Evolutionary conservation across 1,140 invertebrate genomes (phyloP), one percentile per base, ranked within the genome.

Genomic region (Callitettix versicolor): DNA sequence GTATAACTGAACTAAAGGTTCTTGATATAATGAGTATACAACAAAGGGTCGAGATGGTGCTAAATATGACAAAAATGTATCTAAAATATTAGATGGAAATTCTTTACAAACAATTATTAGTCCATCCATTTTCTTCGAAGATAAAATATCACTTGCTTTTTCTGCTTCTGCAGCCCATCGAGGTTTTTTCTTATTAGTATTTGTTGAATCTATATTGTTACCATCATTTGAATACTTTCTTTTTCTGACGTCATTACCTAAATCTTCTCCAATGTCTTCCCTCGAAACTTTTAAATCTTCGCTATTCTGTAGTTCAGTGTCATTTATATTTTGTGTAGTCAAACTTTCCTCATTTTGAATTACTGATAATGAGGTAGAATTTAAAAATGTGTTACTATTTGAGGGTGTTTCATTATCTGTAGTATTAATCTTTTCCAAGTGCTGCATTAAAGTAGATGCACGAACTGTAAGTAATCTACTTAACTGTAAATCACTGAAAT

Each of bases 1-100:
- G 66, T 88, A 95, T 38, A 86, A 78, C 53, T 92, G 85, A 61
- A 88, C 76, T 11, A 95, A 68, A 2, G 90, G 83, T 73, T 94
- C 91, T 61, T 82, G 77, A 65, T 83, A 80, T 52, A 75, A 73
- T 62, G 81, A 85, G 66, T 85, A 95, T 6, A 96, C 79, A 1
- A 91, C 87, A 70, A 97, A 82, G 15, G 87, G 86, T 63, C 88
- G 73, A 0, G 88, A 88, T 1, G 79, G 76, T 57, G 80, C 81
- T 1, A 96, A 64, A 69, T 86, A 90, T 14, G 75, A 71, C 42
- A 93, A 60, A n/a, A 96, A 69, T 30, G 78, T 77, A 56, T 80
- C 76, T 6, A 89, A 72, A 51, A 95, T 82, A 64, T 81, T 84
- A 7, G 80, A 68, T 1, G 92, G 91, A 73, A 95, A 86, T 69